Base-by-base conservation (phyloP, 1,140 invertebrate genomes). In the Psilanteris sp. region DNA sequence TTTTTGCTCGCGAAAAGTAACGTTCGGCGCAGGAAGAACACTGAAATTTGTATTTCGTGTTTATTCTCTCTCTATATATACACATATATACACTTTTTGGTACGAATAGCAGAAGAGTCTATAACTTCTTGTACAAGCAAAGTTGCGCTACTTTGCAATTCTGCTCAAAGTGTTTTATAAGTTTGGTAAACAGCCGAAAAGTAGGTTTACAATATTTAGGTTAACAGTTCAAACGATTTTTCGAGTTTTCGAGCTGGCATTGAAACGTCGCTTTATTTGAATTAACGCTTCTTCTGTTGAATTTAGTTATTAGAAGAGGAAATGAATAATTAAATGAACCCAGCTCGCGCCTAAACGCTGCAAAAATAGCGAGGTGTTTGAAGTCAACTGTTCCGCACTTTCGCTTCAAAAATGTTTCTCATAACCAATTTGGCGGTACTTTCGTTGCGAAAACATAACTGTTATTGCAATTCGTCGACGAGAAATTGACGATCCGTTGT, bases 51-150 rank as follows among this genome's bases (percentile, higher is more conserved):
- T 62, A 46, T 55, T 71, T 62, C 48, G 32, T 52, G 31, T 72
- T 62, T 72, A 54, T 61, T 54, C n/a, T n/a, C n/a, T 46, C 43
- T 6, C 13, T 3, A 20, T 8, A 26, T 39, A 24, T 70, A 61
- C 54, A 71, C 62, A 54, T 37, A 59, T 9, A 29, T 11, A 59
- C 27, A 46, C 22, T 8, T 50, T 72, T 72, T 39, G 39, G 22
- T 43, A 32, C 22, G 16, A 61, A 50, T 52, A 22, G 37, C 20
- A 61, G 41, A 57, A 55, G 55, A 67, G 70, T 70, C 57, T 55
- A 66, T 76, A 79, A 79, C 66, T 76, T 62, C 32, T 79, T 72
- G 59, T 46, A 66, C 72, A 79, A 79, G 67, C 73, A 79, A 54
- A 72, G 59, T 62, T 68, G 71, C 48, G 71, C 77, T 72, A 78